Conservation (phyloP, 2,888 invertebrate genomes). For the Chouioia cunea region DNA sequence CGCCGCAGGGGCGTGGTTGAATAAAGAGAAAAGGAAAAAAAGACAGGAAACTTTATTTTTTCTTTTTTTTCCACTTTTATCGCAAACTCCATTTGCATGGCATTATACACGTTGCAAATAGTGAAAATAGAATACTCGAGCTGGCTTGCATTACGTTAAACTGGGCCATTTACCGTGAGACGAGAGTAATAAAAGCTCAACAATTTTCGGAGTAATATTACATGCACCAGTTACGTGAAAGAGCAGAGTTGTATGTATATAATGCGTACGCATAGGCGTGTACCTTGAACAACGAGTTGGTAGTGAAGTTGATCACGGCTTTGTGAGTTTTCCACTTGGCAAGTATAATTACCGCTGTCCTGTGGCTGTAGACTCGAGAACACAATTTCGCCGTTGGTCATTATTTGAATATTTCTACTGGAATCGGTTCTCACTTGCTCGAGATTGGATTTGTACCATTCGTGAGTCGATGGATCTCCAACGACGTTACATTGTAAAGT, state of each 20-base stretch:
- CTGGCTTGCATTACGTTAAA: neutral
- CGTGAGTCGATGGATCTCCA: conserved; percentile 74
- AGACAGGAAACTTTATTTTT: too few species aligned
- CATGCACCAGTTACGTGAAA: neutral
- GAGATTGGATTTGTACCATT: conserved; percentile 76
- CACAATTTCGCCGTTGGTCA: conserved; percentile 77
- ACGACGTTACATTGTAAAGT: conserved; percentile 77
- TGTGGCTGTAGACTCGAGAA: conserved; percentile 75
- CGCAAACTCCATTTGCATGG: too few species aligned
- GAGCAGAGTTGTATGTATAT: neutral
- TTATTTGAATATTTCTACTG: conserved; percentile 74
- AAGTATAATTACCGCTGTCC: conserved; percentile 80
- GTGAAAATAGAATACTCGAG: too few species aligned
- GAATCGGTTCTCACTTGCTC: conserved; percentile 72
- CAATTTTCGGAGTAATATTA: neutral
- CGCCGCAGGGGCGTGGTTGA: too few species aligned
- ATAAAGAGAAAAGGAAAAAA: too few species aligned
- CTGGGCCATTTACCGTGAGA: neutral
- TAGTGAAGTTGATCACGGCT: conserved; percentile 78
- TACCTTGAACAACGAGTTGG: conserved; percentile 76
- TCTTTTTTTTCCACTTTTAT: too few species aligned
- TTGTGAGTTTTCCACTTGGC: conserved; percentile 78
- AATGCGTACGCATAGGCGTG: too few species aligned
- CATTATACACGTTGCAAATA: too few species aligned
- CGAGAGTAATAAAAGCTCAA: neutral